A percentile compares a stretch with the other conserved stretches of the same genome.
Evolutionary conservation across 1,140 invertebrate species (phyloP).

Genomic region (Heliconius himera): DNA sequence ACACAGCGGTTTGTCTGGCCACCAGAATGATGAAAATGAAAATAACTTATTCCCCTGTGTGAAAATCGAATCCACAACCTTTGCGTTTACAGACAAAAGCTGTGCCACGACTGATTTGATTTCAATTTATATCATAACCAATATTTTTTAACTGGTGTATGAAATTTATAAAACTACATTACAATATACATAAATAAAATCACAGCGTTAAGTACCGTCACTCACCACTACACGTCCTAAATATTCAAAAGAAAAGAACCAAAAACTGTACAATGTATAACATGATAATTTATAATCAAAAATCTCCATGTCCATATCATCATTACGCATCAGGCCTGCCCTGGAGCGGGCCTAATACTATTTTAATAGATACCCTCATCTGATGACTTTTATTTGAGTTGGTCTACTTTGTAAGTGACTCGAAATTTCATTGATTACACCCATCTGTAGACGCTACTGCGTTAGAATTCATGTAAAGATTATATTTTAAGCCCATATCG

Average conservation of each 20-base stretch:
- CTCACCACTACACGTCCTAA: neutral
- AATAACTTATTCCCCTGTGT: too few species aligned
- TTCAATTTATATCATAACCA: too few species aligned
- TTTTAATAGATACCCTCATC: constrained; percentile 52
- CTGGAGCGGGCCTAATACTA: constrained; percentile 50
- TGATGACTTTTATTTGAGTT: constrained; percentile 15
- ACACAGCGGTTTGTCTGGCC: too few species aligned
- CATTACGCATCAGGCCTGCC: constrained; percentile 47
- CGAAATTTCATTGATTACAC: constrained; percentile 26
- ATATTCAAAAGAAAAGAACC: neutral
- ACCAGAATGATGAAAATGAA: too few species aligned
- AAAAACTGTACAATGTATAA: neutral
- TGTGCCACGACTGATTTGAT: too few species aligned
- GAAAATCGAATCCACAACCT: too few species aligned
- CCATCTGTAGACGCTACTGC: neutral
- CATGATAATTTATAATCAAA: neutral
- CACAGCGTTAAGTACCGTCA: too few species aligned
- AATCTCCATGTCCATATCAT: constrained; percentile 44
- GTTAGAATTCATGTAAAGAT: neutral
- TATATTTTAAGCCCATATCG: neutral
- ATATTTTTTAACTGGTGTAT: too few species aligned
- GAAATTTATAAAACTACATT: too few species aligned
- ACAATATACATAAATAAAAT: too few species aligned
- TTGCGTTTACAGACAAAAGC: too few species aligned
- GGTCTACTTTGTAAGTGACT: constrained; percentile 22